Conservation (phyloP, 2,797 vertebrate species). For the Sciurus vulgaris region DNA sequence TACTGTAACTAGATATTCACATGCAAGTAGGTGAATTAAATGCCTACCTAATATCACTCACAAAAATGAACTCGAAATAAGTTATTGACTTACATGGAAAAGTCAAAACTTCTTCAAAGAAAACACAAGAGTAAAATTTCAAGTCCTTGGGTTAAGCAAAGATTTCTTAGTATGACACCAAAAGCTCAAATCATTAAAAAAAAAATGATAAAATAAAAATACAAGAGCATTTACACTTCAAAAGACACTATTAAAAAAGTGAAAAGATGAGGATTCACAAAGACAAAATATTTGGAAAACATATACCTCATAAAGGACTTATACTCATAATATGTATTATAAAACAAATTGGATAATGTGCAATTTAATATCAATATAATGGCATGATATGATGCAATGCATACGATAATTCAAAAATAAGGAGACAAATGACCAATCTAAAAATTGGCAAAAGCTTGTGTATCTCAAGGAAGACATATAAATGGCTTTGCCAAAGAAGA, state of each 20-base stretch:
- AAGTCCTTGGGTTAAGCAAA: background rate
- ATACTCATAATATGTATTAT: background rate
- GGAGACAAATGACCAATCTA: background rate
- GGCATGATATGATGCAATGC: background rate
- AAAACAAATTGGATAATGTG: background rate
- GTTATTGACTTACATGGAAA: background rate
- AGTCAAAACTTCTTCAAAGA: background rate
- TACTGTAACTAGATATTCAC: background rate
- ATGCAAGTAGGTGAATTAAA: conserved; percentile 29
- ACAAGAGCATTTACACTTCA: conserved; percentile 12
- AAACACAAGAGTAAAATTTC: background rate
- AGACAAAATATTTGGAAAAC: conserved; percentile 21
- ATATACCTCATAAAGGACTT: background rate
- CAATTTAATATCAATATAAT: background rate
- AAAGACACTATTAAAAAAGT: conserved; percentile 24
- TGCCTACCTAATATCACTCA: background rate
- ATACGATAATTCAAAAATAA: background rate
- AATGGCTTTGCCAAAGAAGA: background rate
- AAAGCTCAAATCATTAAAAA: background rate
- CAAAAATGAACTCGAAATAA: conserved; percentile 7
- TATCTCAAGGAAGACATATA: background rate
- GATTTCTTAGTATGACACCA: background rate
- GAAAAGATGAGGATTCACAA: background rate
- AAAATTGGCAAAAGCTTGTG: background rate
- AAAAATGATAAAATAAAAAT: background rate